Evolutionary conservation across 1,140 invertebrate genomes (phyloP).

Genomic region (Odontomachus brunneus): DNA sequence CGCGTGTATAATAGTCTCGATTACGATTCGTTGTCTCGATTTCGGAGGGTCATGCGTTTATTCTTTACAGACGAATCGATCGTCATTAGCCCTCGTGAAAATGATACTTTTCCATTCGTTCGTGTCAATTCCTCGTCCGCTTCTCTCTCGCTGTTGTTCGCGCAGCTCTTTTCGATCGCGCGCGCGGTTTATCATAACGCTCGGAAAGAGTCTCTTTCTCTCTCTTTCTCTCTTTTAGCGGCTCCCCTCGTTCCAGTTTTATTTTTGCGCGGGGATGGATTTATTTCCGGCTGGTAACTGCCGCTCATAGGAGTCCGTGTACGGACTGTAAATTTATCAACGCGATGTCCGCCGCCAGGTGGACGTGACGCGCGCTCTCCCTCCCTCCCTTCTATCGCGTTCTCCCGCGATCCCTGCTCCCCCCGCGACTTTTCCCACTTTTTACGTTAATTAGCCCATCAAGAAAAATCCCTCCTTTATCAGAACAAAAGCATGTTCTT

Average conservation of each 20-base stretch:
- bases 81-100: conserved; percentile 34
- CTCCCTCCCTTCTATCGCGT: neutral
- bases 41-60: neutral
- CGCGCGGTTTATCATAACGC: conserved; percentile 55
- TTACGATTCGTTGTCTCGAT: conserved; percentile 4
- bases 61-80: conserved; percentile 33
- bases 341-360: conserved; percentile 16
- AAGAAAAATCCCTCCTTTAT: too few relatives aligned
- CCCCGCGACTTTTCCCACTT: neutral
- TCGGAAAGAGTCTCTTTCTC: too few relatives aligned
- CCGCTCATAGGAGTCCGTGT: conserved; percentile 57
- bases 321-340: conserved; percentile 62
- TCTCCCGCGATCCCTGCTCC: conserved; percentile 3
- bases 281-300: conserved; percentile 63
- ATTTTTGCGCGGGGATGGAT: conserved; percentile 63
- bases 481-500: too few relatives aligned
- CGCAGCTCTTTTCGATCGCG: conserved; percentile 42
- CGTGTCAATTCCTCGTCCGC: conserved; percentile 26
- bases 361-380: conserved; percentile 18
- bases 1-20: conserved; percentile 24
- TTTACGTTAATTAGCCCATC: conserved; percentile 21
- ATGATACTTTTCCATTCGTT: conserved; percentile 30
- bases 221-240: conserved; percentile 47
- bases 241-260: conserved; percentile 61
- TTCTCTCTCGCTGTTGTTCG: neutral